Percentiles rank a stretch among this genome's conserved stretches.
Conservation (phyloP, 2,888 invertebrate species). For the Ophion costatus region DNA sequence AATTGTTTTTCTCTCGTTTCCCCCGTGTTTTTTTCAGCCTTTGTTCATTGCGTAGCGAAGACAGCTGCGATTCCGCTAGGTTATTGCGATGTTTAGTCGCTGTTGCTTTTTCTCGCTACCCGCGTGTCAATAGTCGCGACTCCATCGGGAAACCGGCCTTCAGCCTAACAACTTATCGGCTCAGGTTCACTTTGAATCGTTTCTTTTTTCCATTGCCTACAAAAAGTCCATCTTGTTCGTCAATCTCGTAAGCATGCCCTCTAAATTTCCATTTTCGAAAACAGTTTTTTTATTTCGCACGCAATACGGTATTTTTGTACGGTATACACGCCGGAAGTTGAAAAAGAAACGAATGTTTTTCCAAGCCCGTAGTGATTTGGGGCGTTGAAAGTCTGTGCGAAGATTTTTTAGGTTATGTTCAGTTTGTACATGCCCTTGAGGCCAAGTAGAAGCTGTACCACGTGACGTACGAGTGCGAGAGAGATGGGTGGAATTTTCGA, state of each 20-base stretch:
- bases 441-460: not conserved
- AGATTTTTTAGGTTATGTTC: not conserved
- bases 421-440: not conserved
- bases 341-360: not conserved
- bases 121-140: not conserved
- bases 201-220: not conserved
- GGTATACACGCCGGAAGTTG: too few species aligned
- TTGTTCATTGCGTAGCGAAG: conserved; percentile 40
- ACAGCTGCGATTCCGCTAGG: conserved; percentile 32
- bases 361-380: not conserved
- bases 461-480: not conserved
- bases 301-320: too few species aligned
- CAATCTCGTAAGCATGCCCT: not conserved
- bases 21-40: conserved; percentile 7
- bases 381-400: not conserved
- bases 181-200: not conserved
- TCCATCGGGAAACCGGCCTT: not conserved
- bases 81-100: conserved; percentile 6
- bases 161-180: not conserved
- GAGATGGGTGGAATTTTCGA: not conserved
- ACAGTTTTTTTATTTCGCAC: too few species aligned
- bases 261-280: too few species aligned
- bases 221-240: not conserved
- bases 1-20: conserved; percentile 20
- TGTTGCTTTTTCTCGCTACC: not conserved